Evolutionary conservation across 1,140 invertebrate genomes (phyloP), one percentile per base, ranked within the genome.

Genomic region (Globodera ellingtonae): DNA sequence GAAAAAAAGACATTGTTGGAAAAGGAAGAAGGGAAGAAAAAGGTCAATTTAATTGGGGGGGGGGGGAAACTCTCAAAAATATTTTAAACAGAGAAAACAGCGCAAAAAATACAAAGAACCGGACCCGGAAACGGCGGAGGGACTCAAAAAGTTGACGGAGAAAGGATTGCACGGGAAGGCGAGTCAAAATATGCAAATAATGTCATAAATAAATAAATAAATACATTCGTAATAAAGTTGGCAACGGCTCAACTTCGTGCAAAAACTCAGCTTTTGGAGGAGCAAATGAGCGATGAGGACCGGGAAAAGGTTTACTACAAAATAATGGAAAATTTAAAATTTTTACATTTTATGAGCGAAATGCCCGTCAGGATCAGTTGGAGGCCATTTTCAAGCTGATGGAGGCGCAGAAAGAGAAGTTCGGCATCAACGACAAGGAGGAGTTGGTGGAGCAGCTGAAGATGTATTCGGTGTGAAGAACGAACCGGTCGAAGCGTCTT

Each of bases 181-280:
- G 35, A 35, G 35, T 35, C 35, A 35, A 70, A 21, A 70, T 6
- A 70, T 70, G 8, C 66, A 67, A 67, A 13, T 7, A 10, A 13
- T 13, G 6, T 67, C 0, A 67, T 21, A 67, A 67, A 67, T 67
- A 67, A 44, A 44, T 24, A 24, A 24, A n/a, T 67, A 7, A 13
- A 47, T 44, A 44, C 9, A 70, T 13, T 70, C 6, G 21, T 70
- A 21, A 13, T 3, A 44, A 35, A 70, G 79, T 72, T 84, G 6
- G 83, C 84, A 13, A 86, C 83, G 21, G 83, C 83, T 3, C 85
- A 85, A 62, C 59, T 84, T 44, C 82, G 83, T 21, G 81, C 73
- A 15, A 70, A 72, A 21, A 84, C 83, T 4, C 48, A 80, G 10
- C 75, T 83, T 47, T 50, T 84, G 24, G 84, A 84, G 56, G 69